Percentiles rank a stretch among this genome's conserved stretches.
These are phyloP conservation scores for Stramonita haemastoma DNA, from an alignment of 2,888 invertebrate genomes.

Conservation along the genomic window DNA sequence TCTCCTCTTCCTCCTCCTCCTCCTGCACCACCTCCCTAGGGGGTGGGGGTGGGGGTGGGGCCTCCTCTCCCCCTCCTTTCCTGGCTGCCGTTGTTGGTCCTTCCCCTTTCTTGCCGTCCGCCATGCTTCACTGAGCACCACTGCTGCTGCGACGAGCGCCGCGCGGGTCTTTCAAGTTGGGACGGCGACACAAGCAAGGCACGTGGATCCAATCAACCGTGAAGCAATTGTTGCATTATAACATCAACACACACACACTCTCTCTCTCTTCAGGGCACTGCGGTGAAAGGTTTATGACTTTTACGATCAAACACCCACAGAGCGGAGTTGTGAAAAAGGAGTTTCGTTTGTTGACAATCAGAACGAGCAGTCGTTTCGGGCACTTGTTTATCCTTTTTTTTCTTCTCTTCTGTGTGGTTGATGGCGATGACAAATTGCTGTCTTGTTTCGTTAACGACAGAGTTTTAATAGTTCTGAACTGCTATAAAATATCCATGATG, in stretches of 20 bases:
- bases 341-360: no score
- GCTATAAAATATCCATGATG: no score
- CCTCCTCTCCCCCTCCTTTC: conserved; percentile 4
- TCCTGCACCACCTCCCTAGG: not conserved
- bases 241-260: not conserved
- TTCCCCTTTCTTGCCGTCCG: conserved; percentile 4
- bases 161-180: conserved; percentile 8
- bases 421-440: no score
- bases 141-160: not conserved
- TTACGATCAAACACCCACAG: no score
- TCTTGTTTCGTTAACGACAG: no score
- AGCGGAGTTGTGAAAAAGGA: no score
- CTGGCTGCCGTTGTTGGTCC: not conserved
- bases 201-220: conserved; percentile 17
- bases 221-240: not conserved
- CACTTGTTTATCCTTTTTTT: no score
- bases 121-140: conserved; percentile 12
- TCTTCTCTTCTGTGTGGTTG: no score
- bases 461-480: no score
- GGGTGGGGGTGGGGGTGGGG: no score
- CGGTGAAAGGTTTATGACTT: not conserved
- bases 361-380: no score
- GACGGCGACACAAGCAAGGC: not conserved
- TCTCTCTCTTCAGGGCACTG: not conserved
- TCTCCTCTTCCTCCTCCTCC: not conserved